Evolutionary conservation across 2,888 invertebrate species (phyloP), one percentile per base, ranked within the genome.

Genomic region (Epirrita christyi): DNA sequence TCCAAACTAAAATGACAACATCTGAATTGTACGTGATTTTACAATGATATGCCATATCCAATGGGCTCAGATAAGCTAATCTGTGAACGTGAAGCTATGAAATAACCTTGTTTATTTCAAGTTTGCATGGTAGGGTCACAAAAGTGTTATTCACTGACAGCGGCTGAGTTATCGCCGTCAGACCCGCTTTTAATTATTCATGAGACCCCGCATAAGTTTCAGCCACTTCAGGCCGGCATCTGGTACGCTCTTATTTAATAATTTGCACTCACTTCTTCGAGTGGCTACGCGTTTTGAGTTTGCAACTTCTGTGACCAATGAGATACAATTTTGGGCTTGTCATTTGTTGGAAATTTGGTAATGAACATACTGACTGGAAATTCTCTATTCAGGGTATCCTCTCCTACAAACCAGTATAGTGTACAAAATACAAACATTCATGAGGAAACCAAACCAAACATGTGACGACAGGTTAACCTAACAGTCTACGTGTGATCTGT

Each of bases 151-250:
- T 80, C 75, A 75, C 81, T 80, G 80, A 78, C 76, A 73, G 72
- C 67, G 68, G 64, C 71, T 86, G 86, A 88, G 83, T 88, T 89
- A 88, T 88, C 79, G 81, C 76, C 74, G 71, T 72, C 74, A 78
- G 77, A 76, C 76, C 75, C 70, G 78, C 72, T 78, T 88, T 88
- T 88, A 88, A 89, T 89, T 88, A 89, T 89, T 88, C 88, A 88
- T 86, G 86, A 87, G 80, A 66, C 73, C n/a, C n/a, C 76, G 75
- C 76, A 78, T 78, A 82, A 85, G 79, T 86, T 85, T 79, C 75
- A 76, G 73, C 75, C 76, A 81, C 78, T 86, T 75, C 67, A 70
- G 72, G 64, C 75, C 79, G 76, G 75, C 87, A 88, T 83, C 86
- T 88, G 86, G 80, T 73, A 72, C 72, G 76, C 75, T 75, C 75